Evolutionary conservation across 35 echinoderm and acorn worm genomes (phyloP).

Genomic region (Hemicentrotus pulcherrimus): DNA sequence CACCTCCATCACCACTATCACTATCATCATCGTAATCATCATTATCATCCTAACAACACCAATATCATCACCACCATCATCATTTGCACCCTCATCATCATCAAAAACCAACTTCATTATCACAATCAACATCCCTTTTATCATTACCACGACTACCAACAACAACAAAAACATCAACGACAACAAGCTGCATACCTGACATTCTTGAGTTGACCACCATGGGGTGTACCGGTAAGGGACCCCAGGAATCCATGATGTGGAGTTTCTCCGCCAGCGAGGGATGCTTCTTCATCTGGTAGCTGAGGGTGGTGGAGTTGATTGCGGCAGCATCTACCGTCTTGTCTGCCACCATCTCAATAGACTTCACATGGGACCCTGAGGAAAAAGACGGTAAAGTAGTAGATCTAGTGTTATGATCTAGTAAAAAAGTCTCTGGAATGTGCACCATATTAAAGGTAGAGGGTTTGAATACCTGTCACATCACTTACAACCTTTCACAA

Average conservation of each 20-base stretch:
- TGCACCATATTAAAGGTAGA: no score
- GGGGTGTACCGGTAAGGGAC: constrained; percentile 73
- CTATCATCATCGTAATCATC: no score
- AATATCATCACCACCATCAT: no score
- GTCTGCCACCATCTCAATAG: constrained; percentile 74
- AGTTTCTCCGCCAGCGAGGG: constrained; percentile 65
- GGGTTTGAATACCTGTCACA: no score
- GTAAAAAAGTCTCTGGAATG: background rate
- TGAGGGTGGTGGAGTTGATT: constrained; percentile 66
- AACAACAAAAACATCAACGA: background rate
- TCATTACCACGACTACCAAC: background rate
- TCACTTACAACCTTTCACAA: background rate
- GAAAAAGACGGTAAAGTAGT: background rate
- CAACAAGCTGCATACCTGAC: constrained; percentile 55
- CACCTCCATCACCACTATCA: no score
- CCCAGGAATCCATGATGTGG: constrained; percentile 77
- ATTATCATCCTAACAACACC: no score
- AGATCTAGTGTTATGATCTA: background rate
- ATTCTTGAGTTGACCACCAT: constrained; percentile 70
- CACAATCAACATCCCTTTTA: background rate
- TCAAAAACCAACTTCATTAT: no score
- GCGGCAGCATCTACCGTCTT: constrained; percentile 73
- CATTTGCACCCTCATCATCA: no score
- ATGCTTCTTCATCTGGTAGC: constrained; percentile 66
- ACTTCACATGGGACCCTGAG: constrained; percentile 82